Percentiles rank a stretch among this genome's conserved stretches.
These are phyloP conservation scores for Thrips palmi DNA, from an alignment of 1,140 invertebrate genomes.

Conservation along the genomic window DNA sequence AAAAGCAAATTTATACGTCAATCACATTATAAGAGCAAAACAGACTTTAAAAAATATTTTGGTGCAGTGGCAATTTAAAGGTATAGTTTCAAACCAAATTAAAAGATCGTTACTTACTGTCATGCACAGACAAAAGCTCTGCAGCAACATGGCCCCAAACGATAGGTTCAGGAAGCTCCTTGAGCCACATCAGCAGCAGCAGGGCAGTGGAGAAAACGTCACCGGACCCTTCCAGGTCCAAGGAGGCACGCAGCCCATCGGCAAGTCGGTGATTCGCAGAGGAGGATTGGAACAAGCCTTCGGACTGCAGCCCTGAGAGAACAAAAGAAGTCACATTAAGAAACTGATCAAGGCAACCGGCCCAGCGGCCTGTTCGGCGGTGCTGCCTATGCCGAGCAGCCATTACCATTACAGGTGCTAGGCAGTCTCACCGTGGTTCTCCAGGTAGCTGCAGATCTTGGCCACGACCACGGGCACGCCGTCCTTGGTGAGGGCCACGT, in stretches of 20 bases:
- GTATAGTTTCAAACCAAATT: no score
- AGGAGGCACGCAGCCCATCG: constrained; percentile 24
- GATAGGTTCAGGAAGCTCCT: constrained; percentile 29
- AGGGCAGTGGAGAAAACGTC: constrained; percentile 28
- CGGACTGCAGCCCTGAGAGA: constrained; percentile 22
- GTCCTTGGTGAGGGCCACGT: constrained; percentile 22
- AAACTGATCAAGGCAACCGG: no score
- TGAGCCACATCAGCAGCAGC: constrained; percentile 28
- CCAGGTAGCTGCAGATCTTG: constrained; percentile 27
- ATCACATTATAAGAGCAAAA: no score
- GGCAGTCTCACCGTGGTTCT: constrained; percentile 19
- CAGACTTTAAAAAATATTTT: no score
- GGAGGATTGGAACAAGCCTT: constrained; percentile 24
- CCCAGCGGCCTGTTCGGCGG: no score
- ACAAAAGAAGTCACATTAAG: constrained; percentile 2
- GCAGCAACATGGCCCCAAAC: constrained; percentile 23
- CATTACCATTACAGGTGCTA: not conserved
- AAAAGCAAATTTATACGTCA: no score
- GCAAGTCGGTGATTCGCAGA: constrained; percentile 24
- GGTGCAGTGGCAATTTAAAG: no score
- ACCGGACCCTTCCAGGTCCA: constrained; percentile 26
- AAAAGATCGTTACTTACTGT: constrained; percentile 20
- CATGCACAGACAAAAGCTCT: constrained; percentile 23
- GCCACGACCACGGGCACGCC: constrained; percentile 26
- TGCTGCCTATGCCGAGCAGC: no score